Conservation (phyloP, 1,140 invertebrate genomes). For the Akabosia matsudoensis region DNA sequence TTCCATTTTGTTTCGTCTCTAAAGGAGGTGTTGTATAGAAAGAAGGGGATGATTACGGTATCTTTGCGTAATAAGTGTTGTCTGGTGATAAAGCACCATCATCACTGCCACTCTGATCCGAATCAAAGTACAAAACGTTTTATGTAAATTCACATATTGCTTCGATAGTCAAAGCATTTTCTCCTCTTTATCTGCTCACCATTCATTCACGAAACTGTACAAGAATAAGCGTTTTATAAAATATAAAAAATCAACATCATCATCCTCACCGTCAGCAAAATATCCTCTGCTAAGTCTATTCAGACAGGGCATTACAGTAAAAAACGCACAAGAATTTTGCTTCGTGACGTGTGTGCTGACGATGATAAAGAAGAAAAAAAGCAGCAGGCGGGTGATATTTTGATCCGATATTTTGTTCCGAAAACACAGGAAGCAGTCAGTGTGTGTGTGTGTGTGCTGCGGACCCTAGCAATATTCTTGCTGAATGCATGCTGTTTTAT, state of each 20-base stretch:
- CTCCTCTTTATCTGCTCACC: conserved; percentile 1
- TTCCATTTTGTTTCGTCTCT: neutral
- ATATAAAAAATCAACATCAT: neutral
- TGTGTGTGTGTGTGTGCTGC: neutral
- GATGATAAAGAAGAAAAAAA: neutral
- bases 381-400: conserved; percentile 15
- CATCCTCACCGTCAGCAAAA: neutral
- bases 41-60: neutral
- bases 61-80: too few relatives aligned
- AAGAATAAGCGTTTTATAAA: conserved; percentile 9
- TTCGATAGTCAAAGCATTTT: conserved; percentile 17
- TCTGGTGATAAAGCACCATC: too few relatives aligned
- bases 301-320: neutral
- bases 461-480: neutral
- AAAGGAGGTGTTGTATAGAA: neutral
- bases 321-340: neutral
- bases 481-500: neutral
- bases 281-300: neutral
- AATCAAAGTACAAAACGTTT: neutral
- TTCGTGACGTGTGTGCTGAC: neutral
- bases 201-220: neutral
- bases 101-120: too few relatives aligned
- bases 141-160: conserved; percentile 9
- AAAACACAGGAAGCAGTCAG: neutral
- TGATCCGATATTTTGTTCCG: conserved; percentile 5